Evolutionary conservation across 2,888 invertebrate species (phyloP), one percentile per base, ranked within the genome.

Genomic region (Orchesella flavescens): DNA sequence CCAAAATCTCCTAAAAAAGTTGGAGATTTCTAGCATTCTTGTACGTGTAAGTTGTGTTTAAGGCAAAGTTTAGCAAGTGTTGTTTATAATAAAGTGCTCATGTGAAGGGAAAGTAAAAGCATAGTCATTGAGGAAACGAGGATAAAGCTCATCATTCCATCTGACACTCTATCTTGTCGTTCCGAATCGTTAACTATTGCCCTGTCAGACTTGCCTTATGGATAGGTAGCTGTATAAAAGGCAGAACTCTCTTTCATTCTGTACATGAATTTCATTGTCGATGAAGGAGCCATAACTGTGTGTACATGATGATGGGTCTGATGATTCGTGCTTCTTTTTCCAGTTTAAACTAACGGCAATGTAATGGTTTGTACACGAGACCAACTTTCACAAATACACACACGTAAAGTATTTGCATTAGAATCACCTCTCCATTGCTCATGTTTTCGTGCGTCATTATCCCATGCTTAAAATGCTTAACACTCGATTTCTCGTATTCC

Each of bases 171-270:
- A 86, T 86, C 76, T 86, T 75, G 59, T 61, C 86, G 86, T 86
- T 86, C 83, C 86, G 84, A 84, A 84, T 86, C 86, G 86, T 86
- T 86, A 86, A 84, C 84, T 84, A 77, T 81, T 84, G 78, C 85
- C 77, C 81, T 76, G 76, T 86, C 82, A 68, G 66, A 71, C 76
- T 55, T 66, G 59, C 63, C 80, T 44, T 7, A 34, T 34, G 34
- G 34, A 55, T 73, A 59, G 72, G 24, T 49, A 71, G 72, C 43
- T 65, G 59, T 73, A 43, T 43, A 3, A 46, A 13, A 68, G 43
- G 21, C 15, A 72, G 34, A 63, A 24, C 53, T n/a, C 34, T 34
- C n/a, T n/a, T n/a, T n/a, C n/a, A n/a, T n/a, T n/a, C 34, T 65
- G 24, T 66, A 24, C 44, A 2, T 66, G 65, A 34, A 53, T 34